A percentile compares a stretch with the other conserved stretches of the same genome.
Conservation (phyloP, 2,113 vertebrate species). For the Elephantulus edwardii region DNA sequence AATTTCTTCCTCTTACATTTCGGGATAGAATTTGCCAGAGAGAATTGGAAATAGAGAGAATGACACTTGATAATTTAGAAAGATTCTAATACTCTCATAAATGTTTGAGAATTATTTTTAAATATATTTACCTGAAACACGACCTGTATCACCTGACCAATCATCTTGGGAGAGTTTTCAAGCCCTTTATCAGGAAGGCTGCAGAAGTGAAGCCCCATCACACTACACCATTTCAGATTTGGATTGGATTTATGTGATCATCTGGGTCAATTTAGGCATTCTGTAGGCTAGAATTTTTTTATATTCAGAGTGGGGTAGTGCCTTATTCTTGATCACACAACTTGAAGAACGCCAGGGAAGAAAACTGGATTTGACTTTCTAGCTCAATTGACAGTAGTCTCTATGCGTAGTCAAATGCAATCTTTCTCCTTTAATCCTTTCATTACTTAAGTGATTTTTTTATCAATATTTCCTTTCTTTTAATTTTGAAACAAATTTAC, state of each 20-base stretch:
- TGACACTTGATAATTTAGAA: constrained; percentile 38
- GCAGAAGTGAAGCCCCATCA: neutral
- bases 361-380: neutral
- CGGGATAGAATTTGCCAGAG: neutral
- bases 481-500: neutral
- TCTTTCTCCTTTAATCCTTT: neutral
- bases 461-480: neutral
- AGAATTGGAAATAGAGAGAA: neutral
- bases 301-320: neutral
- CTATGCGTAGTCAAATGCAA: neutral
- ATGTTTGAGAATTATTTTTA: neutral
- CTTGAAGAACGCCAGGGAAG: neutral
- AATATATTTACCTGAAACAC: neutral
- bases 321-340: neutral
- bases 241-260: neutral
- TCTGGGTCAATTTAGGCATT: neutral
- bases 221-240: neutral
- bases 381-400: neutral
- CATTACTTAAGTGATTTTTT: neutral
- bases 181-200: neutral
- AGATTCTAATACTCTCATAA: constrained; percentile 5
- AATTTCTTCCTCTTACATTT: neutral
- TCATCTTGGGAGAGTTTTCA: neutral
- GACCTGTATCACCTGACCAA: neutral
- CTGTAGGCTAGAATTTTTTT: constrained; percentile 12